A percentile compares a stretch with the other conserved stretches of the same genome.
These are phyloP conservation scores for Martes martes DNA, from an alignment of 2,113 vertebrate species.

Conservation along the genomic window DNA sequence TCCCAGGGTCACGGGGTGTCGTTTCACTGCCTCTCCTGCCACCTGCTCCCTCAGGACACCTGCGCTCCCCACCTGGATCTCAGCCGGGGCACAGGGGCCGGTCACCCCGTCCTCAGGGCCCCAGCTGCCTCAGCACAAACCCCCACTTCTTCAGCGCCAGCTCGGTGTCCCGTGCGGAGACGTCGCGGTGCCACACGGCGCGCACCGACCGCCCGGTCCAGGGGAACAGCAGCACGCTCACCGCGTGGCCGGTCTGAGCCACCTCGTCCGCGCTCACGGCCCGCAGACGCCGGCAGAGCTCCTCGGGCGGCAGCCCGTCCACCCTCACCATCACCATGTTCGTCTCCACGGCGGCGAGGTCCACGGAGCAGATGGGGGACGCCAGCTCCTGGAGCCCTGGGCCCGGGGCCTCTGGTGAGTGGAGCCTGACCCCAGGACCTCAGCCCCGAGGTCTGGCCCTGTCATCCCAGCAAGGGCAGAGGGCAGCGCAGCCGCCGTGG, in stretches of 20 bases:
- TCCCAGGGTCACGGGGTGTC: accelerated
- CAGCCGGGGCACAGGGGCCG: accelerated
- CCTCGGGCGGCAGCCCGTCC: constrained; percentile 49
- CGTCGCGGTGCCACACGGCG: constrained; percentile 85
- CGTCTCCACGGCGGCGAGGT: constrained; percentile 83
- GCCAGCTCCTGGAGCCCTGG: constrained; percentile 73
- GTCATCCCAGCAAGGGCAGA: not conserved
- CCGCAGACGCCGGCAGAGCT: constrained; percentile 84
- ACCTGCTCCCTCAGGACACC: not conserved
- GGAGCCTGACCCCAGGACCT: not conserved
- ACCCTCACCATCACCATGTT: constrained; percentile 85
- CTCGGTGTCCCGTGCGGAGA: constrained; percentile 83
- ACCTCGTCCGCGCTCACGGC: constrained; percentile 79
- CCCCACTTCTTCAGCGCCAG: constrained; percentile 85
- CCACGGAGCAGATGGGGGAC: constrained; percentile 80
- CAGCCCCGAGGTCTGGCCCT: accelerated
- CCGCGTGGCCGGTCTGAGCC: constrained; percentile 68
- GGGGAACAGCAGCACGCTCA: constrained; percentile 84
- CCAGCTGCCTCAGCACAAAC: constrained; percentile 78
- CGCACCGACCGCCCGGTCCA: constrained; percentile 71
- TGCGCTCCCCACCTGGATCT: not conserved
- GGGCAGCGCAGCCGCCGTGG: accelerated
- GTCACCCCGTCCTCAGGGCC: not conserved
- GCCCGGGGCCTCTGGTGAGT: not conserved
- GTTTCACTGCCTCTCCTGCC: not conserved